These are phyloP conservation scores for Eulacestoma nigropectus DNA, from an alignment of 2,113 vertebrate genomes.

Conservation along the genomic window DNA sequence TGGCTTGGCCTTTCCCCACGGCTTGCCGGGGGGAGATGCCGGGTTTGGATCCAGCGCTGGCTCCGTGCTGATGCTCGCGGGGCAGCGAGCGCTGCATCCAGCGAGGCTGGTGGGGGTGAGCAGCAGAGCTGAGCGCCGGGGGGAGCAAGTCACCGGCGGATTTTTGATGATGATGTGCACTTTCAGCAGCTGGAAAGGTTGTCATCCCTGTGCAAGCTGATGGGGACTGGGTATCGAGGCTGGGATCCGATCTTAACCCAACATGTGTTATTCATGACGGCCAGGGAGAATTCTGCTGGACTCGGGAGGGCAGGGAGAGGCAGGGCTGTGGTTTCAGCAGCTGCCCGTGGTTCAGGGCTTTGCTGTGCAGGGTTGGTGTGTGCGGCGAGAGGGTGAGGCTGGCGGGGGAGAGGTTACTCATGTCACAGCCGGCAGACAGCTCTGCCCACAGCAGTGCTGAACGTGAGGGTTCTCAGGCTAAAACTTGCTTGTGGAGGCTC, in stretches of 20 bases:
- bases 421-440: not conserved
- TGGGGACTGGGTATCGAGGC: not conserved
- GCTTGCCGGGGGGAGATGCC: not conserved
- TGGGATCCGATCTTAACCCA: not conserved
- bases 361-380: not conserved
- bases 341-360: not conserved
- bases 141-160: not conserved
- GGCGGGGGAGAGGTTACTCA: not conserved
- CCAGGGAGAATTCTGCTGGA: not conserved
- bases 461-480: rapidly evolving
- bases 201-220: not conserved
- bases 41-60: not conserved
- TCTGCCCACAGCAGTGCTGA: not conserved
- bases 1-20: not conserved
- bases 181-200: not conserved
- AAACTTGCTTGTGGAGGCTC: not conserved
- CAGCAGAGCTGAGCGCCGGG: not conserved
- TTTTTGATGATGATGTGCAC: not conserved
- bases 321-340: not conserved
- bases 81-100: not conserved
- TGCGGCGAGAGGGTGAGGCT: not conserved
- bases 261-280: not conserved
- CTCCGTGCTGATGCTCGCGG: not conserved
- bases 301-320: not conserved
- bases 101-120: not conserved